These are phyloP conservation scores for Acipenser ruthenus DNA, from an alignment of 2,797 vertebrate genomes.

Conservation along the genomic window DNA sequence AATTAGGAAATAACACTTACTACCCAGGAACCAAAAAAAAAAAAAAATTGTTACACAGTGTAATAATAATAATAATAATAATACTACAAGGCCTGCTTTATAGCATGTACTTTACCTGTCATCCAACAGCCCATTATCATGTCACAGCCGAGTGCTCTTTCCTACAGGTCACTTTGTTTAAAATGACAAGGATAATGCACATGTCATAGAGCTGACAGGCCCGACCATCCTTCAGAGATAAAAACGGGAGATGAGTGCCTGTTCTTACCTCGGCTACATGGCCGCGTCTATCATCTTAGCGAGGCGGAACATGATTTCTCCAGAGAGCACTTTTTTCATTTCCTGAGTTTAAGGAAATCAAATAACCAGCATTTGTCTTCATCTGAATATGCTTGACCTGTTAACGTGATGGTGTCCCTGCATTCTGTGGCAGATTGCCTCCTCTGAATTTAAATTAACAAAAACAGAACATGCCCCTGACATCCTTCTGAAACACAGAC, in stretches of 20 bases:
- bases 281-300: slow-evolving; percentile 69
- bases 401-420: slow-evolving; percentile 73
- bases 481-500: neutral
- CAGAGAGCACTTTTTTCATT: slow-evolving; percentile 90
- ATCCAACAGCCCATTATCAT: slow-evolving; percentile 77
- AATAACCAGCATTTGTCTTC: slow-evolving; percentile 93
- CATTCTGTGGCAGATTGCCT: slow-evolving; percentile 67
- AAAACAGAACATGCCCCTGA: slow-evolving; percentile 45
- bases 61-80: slow-evolving; percentile 26
- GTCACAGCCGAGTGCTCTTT: slow-evolving; percentile 66
- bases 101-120: slow-evolving; percentile 70
- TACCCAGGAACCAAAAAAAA: too few species aligned
- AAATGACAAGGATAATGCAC: slow-evolving; percentile 76
- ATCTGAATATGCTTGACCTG: slow-evolving; percentile 93
- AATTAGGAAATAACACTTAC: too few species aligned
- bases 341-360: slow-evolving; percentile 92
- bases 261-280: slow-evolving; percentile 70
- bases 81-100: slow-evolving; percentile 51
- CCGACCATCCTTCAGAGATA: slow-evolving; percentile 71
- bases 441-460: slow-evolving; percentile 78
- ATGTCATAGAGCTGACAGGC: slow-evolving; percentile 72
- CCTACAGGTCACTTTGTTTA: slow-evolving; percentile 83
- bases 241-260: slow-evolving; percentile 55
- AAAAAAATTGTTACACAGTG: too few species aligned
- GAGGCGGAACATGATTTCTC: slow-evolving; percentile 90